Percentiles rank a stretch among this genome's conserved stretches.
Evolutionary conservation across 2,888 invertebrate species (phyloP).

Genomic region (Myathropa florea): DNA sequence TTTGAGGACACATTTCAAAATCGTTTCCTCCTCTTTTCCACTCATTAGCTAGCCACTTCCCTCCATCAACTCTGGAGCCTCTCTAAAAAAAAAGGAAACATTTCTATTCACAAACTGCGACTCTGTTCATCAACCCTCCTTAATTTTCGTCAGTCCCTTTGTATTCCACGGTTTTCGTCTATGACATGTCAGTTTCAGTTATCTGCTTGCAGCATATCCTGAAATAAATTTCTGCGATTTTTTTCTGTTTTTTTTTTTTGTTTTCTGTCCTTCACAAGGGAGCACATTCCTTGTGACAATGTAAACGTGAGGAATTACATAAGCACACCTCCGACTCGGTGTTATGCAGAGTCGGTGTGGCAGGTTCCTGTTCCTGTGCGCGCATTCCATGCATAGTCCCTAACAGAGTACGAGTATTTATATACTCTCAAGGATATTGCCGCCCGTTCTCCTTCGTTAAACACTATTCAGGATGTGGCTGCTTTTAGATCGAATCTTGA

Average conservation of each 20-base stretch:
- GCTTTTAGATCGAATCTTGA: not conserved
- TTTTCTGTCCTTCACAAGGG: not conserved
- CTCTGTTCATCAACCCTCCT: no score
- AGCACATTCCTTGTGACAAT: not conserved
- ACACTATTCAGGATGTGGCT: constrained; percentile 48
- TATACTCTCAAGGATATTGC: constrained; percentile 44
- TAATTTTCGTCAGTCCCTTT: not conserved
- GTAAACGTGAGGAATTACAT: constrained; percentile 47
- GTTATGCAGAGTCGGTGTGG: not conserved
- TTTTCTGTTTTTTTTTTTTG: not conserved
- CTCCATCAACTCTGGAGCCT: no score
- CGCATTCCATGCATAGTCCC: constrained; percentile 8
- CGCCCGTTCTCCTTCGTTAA: constrained; percentile 16
- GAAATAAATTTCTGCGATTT: not conserved
- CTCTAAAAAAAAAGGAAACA: no score
- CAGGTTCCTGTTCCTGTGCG: constrained; percentile 10
- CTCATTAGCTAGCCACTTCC: no score
- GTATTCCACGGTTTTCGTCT: not conserved
- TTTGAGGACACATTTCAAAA: no score
- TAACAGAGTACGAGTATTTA: not conserved
- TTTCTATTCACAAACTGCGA: no score
- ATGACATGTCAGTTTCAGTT: not conserved
- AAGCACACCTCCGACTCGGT: constrained; percentile 14
- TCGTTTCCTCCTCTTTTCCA: no score
- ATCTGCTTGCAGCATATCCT: not conserved